Evolutionary conservation across 2,888 invertebrate genomes (phyloP).

Genomic region (Xestia rhomboidea): DNA sequence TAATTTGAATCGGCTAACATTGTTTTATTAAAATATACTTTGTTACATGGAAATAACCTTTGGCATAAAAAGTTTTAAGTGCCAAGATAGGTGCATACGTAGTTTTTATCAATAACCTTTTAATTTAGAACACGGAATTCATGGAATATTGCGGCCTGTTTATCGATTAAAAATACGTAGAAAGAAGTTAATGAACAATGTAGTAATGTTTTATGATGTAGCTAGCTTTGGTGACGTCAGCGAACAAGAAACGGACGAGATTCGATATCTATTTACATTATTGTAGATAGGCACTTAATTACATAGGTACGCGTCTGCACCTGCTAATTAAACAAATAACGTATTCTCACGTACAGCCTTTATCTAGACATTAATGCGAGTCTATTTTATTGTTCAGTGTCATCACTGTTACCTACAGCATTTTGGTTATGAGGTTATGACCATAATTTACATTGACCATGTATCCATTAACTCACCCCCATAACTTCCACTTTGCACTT

Average conservation of each 20-base stretch:
- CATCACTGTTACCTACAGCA: background rate
- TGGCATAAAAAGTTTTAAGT: constrained; percentile 10
- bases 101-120: constrained; percentile 41
- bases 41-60: background rate
- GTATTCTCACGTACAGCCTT: constrained; percentile 7
- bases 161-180: constrained; percentile 55
- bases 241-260: constrained; percentile 33
- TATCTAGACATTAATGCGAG: constrained; percentile 2
- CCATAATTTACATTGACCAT: constrained; percentile 29
- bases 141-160: constrained; percentile 23
- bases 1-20: constrained; percentile 1
- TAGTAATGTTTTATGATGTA: constrained; percentile 14
- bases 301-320: constrained; percentile 9
- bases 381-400: background rate
- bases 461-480: constrained; percentile 57
- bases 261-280: constrained; percentile 45
- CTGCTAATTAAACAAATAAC: constrained; percentile 25
- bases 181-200: constrained; percentile 31
- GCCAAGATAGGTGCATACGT: background rate
- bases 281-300: constrained; percentile 41
- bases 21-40: background rate
- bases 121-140: constrained; percentile 50
- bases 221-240: constrained; percentile 40
- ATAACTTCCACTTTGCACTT: constrained; percentile 41
- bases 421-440: constrained; percentile 5